A percentile compares a stretch with the other conserved stretches of the same genome.
phyloP scores from a whole-genome alignment of 2,113 vertebrate species.

The Naja naja region DNA sequence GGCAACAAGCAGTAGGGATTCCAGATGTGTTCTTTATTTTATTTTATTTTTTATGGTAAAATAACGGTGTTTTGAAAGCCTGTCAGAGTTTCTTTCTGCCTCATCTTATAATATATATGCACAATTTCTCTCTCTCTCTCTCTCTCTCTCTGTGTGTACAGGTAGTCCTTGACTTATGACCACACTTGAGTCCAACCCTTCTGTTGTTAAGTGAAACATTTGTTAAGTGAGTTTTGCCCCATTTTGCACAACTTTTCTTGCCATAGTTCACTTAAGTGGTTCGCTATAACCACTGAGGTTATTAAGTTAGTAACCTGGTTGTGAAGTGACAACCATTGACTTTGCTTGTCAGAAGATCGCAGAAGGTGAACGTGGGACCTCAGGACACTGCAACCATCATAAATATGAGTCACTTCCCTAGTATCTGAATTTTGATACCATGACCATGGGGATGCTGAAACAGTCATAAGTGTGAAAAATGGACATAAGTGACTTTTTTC shows the following conservation, averaged over 20 bases:
- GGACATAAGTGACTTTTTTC: background rate
- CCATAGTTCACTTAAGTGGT: too few relatives aligned
- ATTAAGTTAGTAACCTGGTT: background rate
- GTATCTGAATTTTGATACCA: background rate
- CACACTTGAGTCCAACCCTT: too few relatives aligned
- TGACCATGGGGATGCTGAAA: background rate
- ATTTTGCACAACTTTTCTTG: too few relatives aligned
- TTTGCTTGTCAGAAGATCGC: background rate
- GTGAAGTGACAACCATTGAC: background rate
- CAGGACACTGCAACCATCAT: background rate
- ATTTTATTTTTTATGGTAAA: background rate
- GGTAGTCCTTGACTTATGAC: too few relatives aligned
- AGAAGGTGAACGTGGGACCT: background rate
- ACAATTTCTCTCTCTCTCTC: too few relatives aligned
- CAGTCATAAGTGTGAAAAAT: background rate
- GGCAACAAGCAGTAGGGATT: background rate
- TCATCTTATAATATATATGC: background rate
- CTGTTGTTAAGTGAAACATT: too few relatives aligned
- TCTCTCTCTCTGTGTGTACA: too few relatives aligned
- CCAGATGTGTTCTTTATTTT: background rate
- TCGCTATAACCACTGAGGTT: background rate
- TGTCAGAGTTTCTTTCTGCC: background rate
- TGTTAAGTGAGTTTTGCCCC: too few relatives aligned
- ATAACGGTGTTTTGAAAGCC: background rate
- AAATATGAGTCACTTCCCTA: background rate